Base-by-base conservation (phyloP, 2,888 invertebrate species). In the Dasypogon diadema region DNA sequence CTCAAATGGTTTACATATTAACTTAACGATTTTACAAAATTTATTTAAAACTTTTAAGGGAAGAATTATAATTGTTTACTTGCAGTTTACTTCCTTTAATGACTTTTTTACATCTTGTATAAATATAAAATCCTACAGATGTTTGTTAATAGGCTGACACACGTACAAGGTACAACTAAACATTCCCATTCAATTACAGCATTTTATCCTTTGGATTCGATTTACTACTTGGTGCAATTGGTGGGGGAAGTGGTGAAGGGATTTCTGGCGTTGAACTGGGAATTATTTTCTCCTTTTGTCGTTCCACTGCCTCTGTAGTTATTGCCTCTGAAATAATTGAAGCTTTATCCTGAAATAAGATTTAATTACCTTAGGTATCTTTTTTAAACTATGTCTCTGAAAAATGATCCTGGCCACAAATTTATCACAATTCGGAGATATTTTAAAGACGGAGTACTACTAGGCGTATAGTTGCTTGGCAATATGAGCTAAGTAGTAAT, bases 111-210 rank as follows among this genome's bases (percentile, higher is more conserved):
- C 14, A 54, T 70, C 30, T 8, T 58, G 16, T 30, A 30, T 30
- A 30, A 30, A 30, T 30, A 10, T 6, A 10, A 6, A 30, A 10
- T 10, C 10, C 34, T 30, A 10, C 34, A 30, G 10, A 30, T 6
- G 34, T 30, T 30, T 1, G 34, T 30, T 6, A 30, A 30, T 30
- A 30, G n/a, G n/a, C n/a, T n/a, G n/a, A n/a, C n/a, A n/a, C 10
- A 30, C 10, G 34, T 30, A 30, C 10, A 30, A 10, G 34, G 10
- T 6, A 6, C 34, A 10, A 30, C n/a, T n/a, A n/a, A n/a, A n/a
- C n/a, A n/a, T n/a, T 6, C n/a, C 42, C 42, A n/a, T 42, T 12
- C 5, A 26, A 37, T 83, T 79, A 83, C 74, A 83, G 79, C 82
- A 81, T 82, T 80, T 83, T 83, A 80, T 83, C 70, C 54, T 70